Conservation (phyloP, 2,113 vertebrate species). For the Osmerus eperlanus region DNA sequence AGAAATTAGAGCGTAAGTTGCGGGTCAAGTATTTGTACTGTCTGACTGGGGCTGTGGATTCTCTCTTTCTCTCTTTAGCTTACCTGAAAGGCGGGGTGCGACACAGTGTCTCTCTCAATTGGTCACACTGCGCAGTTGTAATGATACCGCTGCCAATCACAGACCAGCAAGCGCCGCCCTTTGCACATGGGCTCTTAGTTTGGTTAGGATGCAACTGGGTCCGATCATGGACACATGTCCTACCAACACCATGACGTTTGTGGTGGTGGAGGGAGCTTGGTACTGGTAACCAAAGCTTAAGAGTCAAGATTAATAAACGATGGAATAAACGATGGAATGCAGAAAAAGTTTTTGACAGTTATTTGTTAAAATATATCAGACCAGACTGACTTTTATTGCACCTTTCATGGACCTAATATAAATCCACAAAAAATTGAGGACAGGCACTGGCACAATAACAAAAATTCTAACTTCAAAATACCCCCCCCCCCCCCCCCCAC, state of each 20-base stretch:
- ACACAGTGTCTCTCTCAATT: slow-evolving; percentile 90
- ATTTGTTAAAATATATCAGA: too few species aligned
- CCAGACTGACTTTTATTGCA: background rate
- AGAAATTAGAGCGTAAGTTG: slow-evolving; percentile 45
- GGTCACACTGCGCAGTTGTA: slow-evolving; percentile 83
- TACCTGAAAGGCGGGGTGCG: slow-evolving; percentile 86
- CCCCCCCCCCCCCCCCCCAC: background rate
- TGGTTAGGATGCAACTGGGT: too few species aligned
- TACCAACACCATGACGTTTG: too few species aligned
- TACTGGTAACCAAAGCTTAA: too few species aligned
- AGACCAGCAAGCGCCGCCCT: slow-evolving; percentile 60
- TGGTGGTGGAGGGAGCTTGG: too few species aligned
- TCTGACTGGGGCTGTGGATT: slow-evolving; percentile 74
- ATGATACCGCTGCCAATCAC: slow-evolving; percentile 93
- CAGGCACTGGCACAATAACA: background rate
- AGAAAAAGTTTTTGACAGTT: too few species aligned
- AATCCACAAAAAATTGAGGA: background rate
- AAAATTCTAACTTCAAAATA: background rate
- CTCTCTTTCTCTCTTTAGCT: slow-evolving; percentile 84
- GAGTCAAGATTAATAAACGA: too few species aligned
- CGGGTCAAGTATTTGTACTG: slow-evolving; percentile 75
- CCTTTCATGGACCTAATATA: background rate
- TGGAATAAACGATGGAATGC: too few species aligned
- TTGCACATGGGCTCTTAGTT: too few species aligned
- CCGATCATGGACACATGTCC: too few species aligned